phyloP scores from a whole-genome alignment of 2,113 vertebrate species.

The Dolichotis patagonum region DNA sequence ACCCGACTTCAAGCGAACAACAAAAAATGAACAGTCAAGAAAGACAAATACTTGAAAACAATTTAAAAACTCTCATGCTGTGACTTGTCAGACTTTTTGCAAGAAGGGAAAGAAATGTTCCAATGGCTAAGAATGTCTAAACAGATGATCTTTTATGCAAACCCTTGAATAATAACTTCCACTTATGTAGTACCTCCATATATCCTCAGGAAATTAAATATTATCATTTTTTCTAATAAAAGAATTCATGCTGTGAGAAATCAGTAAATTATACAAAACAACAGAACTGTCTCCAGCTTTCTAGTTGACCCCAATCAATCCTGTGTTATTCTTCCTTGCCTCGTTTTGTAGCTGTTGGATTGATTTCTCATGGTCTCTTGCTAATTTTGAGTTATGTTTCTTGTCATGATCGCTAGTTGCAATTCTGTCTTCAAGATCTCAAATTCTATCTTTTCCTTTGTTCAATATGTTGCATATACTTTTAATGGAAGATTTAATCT shows the following conservation, averaged over 20 bases:
- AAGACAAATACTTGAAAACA: slow-evolving; percentile 29
- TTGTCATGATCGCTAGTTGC: too few species aligned
- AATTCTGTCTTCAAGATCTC: too few species aligned
- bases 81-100: slow-evolving; percentile 11
- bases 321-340: too few species aligned
- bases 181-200: background rate
- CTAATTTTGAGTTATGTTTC: too few species aligned
- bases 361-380: too few species aligned
- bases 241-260: background rate
- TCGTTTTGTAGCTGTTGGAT: too few species aligned
- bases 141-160: background rate
- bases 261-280: background rate
- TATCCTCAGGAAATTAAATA: background rate
- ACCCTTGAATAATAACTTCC: background rate
- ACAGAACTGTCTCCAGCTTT: background rate
- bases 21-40: background rate
- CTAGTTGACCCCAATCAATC: too few species aligned
- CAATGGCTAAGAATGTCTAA: background rate
- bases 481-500: too few species aligned
- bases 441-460: too few species aligned
- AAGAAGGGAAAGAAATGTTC: background rate
- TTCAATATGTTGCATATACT: too few species aligned
- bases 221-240: slow-evolving; percentile 11
- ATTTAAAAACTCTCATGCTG: background rate
- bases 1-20: background rate